Percentiles rank a stretch among this genome's conserved stretches.
Evolutionary conservation across 1,140 invertebrate genomes (phyloP).

Genomic region (Drosophila takahashii): DNA sequence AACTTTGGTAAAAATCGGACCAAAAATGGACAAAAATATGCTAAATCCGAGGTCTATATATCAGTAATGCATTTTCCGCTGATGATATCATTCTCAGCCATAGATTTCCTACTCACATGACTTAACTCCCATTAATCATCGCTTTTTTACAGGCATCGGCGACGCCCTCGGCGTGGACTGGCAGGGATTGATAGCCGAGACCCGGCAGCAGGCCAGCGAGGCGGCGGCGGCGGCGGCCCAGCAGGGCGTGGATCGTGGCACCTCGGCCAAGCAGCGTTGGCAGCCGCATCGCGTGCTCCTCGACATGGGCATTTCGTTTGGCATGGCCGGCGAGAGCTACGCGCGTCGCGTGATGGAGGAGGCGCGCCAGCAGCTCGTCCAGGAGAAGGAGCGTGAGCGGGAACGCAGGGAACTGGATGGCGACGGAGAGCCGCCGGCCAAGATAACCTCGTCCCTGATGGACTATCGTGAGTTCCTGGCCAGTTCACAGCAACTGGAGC

Average conservation of each 20-base stretch:
- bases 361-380: constrained; percentile 65
- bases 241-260: constrained; percentile 83
- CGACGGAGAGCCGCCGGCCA: neutral
- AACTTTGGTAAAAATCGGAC: too few species aligned
- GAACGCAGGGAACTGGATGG: constrained; percentile 39
- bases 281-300: constrained; percentile 89
- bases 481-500: constrained; percentile 81
- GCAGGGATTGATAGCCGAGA: constrained; percentile 93
- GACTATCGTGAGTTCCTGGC: constrained; percentile 63
- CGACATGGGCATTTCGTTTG: constrained; percentile 89
- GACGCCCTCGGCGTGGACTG: constrained; percentile 96
- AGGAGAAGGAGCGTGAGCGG: constrained; percentile 42
- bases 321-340: constrained; percentile 88
- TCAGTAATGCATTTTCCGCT: neutral
- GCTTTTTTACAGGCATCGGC: constrained; percentile 87
- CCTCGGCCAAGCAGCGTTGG: constrained; percentile 90
- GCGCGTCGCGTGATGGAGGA: constrained; percentile 86
- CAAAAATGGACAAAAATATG: too few species aligned
- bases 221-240: constrained; percentile 75
- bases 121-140: neutral
- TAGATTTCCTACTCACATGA: neutral
- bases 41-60: too few species aligned
- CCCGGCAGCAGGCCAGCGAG: constrained; percentile 86
- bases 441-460: constrained; percentile 15
- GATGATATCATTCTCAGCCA: neutral